Evolutionary conservation across 2,888 invertebrate genomes (phyloP).

Genomic region (Eristalis pertinax): DNA sequence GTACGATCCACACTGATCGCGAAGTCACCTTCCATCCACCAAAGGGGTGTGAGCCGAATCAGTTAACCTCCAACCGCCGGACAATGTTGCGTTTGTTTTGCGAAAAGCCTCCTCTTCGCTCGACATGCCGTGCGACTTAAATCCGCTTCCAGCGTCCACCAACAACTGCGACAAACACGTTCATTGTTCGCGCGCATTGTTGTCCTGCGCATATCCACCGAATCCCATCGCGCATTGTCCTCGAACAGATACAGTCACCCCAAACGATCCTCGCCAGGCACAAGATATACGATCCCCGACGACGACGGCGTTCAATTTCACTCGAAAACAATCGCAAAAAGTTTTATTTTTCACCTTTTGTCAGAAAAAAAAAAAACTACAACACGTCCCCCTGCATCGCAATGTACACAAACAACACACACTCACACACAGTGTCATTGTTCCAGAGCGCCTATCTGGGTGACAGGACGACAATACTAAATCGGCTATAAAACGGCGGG

Average conservation of each 20-base stretch:
- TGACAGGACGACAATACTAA: conserved; percentile 69
- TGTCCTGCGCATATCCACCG: neutral
- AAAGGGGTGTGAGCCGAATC: neutral
- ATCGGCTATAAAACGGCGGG: conserved; percentile 71
- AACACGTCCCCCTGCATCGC: conserved; percentile 27
- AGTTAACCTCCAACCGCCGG: neutral
- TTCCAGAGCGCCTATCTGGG: conserved; percentile 55
- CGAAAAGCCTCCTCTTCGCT: neutral
- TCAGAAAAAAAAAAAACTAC: conserved; percentile 30
- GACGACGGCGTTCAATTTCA: neutral
- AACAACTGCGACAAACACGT: neutral
- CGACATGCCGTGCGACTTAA: neutral
- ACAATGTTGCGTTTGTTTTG: neutral
- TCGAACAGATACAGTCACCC: neutral
- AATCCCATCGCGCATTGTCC: neutral
- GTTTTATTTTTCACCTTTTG: conserved; percentile 68
- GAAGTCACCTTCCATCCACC: neutral
- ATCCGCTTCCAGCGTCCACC: neutral
- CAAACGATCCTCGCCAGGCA: neutral
- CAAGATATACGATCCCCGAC: neutral
- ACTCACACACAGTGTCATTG: conserved; percentile 6
- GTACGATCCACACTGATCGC: neutral
- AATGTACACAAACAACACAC: conserved; percentile 48
- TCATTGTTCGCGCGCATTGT: neutral
- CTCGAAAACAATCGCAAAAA: conserved; percentile 52